Percentiles rank a stretch among this genome's conserved stretches.
These are phyloP conservation scores for Phyllostomus discolor DNA, from an alignment of 2,113 vertebrate species.

Conservation along the genomic window DNA sequence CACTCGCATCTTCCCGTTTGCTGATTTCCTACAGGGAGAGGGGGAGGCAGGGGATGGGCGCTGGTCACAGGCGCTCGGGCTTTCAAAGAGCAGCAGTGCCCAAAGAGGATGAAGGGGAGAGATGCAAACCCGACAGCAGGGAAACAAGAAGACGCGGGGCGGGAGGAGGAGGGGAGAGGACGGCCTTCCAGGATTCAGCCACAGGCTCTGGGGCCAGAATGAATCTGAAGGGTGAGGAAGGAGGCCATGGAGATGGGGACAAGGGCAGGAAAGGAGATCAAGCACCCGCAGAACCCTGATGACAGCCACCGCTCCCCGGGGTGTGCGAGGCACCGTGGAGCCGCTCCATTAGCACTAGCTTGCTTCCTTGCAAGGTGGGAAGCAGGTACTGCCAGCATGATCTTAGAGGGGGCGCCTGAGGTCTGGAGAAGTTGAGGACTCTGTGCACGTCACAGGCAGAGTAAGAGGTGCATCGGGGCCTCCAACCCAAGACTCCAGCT, in stretches of 20 bases:
- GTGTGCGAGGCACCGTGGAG: not conserved
- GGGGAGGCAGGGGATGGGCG: slow-evolving; percentile 72
- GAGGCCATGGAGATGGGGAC: not conserved
- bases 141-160: slow-evolving; percentile 18
- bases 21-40: slow-evolving; percentile 93
- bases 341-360: not conserved
- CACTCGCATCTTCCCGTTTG: slow-evolving; percentile 96
- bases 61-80: slow-evolving; percentile 66
- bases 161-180: not conserved
- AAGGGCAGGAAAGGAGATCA: not conserved
- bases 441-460: not conserved
- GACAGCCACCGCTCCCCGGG: not conserved
- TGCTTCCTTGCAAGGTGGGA: not conserved
- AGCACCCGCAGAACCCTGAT: not conserved
- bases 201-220: slow-evolving; percentile 21
- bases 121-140: not conserved
- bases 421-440: not conserved
- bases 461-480: not conserved
- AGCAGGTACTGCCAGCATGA: not conserved
- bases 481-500: not conserved
- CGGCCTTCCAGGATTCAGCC: slow-evolving; percentile 54
- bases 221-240: slow-evolving; percentile 45
- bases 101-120: slow-evolving; percentile 44
- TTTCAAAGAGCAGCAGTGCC: slow-evolving; percentile 68
- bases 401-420: not conserved